Conservation (phyloP, 2,888 invertebrate genomes). For the Drymonia ruficornis region DNA sequence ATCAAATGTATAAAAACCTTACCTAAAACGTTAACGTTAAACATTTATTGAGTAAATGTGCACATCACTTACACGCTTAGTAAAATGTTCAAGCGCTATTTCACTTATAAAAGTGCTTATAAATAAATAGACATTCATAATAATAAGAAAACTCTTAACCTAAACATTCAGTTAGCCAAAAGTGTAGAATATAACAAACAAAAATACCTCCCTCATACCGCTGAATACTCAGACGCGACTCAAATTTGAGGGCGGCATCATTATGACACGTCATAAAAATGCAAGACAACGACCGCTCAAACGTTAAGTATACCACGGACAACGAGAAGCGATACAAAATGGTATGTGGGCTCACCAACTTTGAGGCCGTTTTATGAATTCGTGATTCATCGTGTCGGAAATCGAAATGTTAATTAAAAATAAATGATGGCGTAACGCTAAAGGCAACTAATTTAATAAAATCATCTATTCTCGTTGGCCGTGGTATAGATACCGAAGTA, state of each 20-base stretch:
- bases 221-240: no score
- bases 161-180: slow-evolving; percentile 66
- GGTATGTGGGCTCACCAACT: no score
- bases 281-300: neutral
- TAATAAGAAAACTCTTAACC: slow-evolving; percentile 73
- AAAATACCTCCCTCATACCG: slow-evolving; percentile 9
- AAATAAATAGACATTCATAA: slow-evolving; percentile 80
- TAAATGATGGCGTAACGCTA: no score
- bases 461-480: no score
- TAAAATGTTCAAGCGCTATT: slow-evolving; percentile 72
- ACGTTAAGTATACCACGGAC: no score
- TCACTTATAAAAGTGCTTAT: slow-evolving; percentile 48
- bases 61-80: slow-evolving; percentile 72
- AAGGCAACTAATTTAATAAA: no score
- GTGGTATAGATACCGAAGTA: no score
- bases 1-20: slow-evolving; percentile 84
- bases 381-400: no score
- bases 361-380: no score
- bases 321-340: no score
- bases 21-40: slow-evolving; percentile 72
- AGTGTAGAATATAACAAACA: slow-evolving; percentile 51
- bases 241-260: no score
- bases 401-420: no score
- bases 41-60: slow-evolving; percentile 77
- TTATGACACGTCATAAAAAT: neutral